These are phyloP conservation scores for Sminthurides bifidus DNA, from an alignment of 1,140 invertebrate species.

Conservation along the genomic window DNA sequence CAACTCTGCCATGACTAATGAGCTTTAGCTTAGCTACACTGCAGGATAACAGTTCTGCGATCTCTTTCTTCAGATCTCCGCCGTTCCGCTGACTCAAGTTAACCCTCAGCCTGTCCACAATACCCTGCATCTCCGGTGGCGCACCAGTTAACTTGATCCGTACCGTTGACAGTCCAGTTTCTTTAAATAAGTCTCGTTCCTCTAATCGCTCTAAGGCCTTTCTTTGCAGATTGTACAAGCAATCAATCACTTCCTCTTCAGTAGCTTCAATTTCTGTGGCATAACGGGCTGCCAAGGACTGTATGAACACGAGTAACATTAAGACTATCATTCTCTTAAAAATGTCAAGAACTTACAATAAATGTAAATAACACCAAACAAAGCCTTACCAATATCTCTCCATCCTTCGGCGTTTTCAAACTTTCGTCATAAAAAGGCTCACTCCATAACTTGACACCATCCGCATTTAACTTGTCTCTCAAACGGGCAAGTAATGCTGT, in stretches of 20 bases:
- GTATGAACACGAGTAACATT: constrained; percentile 31
- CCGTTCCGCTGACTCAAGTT: constrained; percentile 40
- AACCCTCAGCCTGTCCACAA: constrained; percentile 37
- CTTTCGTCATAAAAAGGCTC: constrained; percentile 50
- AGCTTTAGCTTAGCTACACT: constrained; percentile 49
- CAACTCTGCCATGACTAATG: constrained; percentile 51
- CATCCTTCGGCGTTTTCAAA: constrained; percentile 35
- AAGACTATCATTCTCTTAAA: constrained; percentile 6
- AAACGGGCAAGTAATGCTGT: constrained; percentile 34
- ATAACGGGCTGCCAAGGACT: constrained; percentile 49
- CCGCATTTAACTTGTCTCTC: constrained; percentile 49
- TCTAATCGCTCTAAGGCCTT: constrained; percentile 55
- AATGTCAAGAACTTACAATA: neutral
- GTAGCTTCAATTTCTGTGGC: constrained; percentile 43
- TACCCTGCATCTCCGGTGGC: constrained; percentile 23
- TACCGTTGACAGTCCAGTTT: constrained; percentile 51
- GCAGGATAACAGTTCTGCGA: constrained; percentile 42
- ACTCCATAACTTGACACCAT: constrained; percentile 58
- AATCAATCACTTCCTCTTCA: constrained; percentile 40
- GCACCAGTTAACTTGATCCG: constrained; percentile 44
- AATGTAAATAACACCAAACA: constrained; percentile 4
- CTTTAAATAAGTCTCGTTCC: constrained; percentile 47
- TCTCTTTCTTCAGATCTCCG: constrained; percentile 42
- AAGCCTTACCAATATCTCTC: constrained; percentile 39
- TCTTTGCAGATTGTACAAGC: constrained; percentile 48